Conservation (phyloP, 2,888 invertebrate genomes). For the Oscheius myriophilus region DNA sequence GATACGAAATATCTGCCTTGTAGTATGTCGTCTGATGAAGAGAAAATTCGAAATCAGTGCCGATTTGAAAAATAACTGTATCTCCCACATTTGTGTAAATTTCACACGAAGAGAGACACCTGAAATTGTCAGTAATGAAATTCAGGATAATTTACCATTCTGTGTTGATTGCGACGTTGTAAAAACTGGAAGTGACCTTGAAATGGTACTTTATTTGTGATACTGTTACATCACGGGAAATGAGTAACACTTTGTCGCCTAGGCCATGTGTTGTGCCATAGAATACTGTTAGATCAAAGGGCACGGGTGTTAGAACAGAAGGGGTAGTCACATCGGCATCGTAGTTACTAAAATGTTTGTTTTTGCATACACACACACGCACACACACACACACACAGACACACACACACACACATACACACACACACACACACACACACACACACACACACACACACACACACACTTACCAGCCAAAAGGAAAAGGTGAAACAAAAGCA, state of each 20-base stretch:
- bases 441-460: too few species aligned
- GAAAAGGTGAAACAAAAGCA: too few species aligned
- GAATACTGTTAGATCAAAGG: too few species aligned
- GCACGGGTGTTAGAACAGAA: too few species aligned
- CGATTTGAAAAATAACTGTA: background rate
- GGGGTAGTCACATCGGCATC: too few species aligned
- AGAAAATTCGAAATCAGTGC: constrained; percentile 2
- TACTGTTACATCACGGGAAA: background rate
- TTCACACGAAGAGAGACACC: background rate
- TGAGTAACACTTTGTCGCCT: background rate
- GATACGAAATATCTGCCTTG: constrained; percentile 10
- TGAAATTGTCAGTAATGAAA: background rate
- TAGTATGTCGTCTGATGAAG: background rate
- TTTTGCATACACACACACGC: too few species aligned
- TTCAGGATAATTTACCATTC: background rate
- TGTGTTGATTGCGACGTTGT: background rate
- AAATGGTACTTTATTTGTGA: constrained; percentile 1
- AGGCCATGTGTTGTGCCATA: too few species aligned
- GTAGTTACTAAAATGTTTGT: too few species aligned
- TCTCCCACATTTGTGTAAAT: background rate
- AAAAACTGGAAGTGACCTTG: background rate
- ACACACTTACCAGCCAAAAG: too few species aligned
- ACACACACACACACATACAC: too few species aligned
- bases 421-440: too few species aligned
- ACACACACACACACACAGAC: too few species aligned